Percentiles rank a stretch among this genome's conserved stretches.
These are phyloP conservation scores for Charina bottae DNA, from an alignment of 2,113 vertebrate genomes.

Conservation along the genomic window DNA sequence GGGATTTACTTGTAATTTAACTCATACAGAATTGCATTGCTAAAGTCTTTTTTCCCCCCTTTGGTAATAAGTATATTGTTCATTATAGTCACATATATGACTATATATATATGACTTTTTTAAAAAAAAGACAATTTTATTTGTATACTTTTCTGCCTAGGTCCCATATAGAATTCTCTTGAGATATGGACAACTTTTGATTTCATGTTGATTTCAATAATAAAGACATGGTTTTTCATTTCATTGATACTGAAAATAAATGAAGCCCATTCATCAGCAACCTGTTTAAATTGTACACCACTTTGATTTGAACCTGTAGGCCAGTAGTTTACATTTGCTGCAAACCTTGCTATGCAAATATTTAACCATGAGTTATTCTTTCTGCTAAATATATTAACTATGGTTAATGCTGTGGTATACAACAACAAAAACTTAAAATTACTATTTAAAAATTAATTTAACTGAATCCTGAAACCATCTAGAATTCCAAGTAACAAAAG, in stretches of 20 bases:
- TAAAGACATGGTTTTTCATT: conserved; percentile 22
- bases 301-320: not conserved
- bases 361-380: not conserved
- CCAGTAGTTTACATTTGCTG: not conserved
- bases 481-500: not conserved
- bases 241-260: conserved; percentile 13
- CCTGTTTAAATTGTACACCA: conserved; percentile 13
- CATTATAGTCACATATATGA: not conserved
- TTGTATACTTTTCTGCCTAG: not conserved
- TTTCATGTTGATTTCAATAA: conserved; percentile 23
- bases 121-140: not conserved
- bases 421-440: not conserved
- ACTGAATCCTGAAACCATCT: not conserved
- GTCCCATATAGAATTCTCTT: not conserved
- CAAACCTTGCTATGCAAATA: conserved; percentile 10
- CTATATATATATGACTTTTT: not conserved
- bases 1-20: not conserved
- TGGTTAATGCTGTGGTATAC: not conserved
- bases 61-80: not conserved
- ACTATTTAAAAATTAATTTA: not conserved
- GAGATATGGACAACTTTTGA: not conserved
- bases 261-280: conserved; percentile 22
- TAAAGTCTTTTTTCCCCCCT: not conserved
- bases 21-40: not conserved
- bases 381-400: not conserved